These are phyloP conservation scores for Lacerta bilineata DNA, from an alignment of 2,797 vertebrate genomes.

Conservation along the genomic window DNA sequence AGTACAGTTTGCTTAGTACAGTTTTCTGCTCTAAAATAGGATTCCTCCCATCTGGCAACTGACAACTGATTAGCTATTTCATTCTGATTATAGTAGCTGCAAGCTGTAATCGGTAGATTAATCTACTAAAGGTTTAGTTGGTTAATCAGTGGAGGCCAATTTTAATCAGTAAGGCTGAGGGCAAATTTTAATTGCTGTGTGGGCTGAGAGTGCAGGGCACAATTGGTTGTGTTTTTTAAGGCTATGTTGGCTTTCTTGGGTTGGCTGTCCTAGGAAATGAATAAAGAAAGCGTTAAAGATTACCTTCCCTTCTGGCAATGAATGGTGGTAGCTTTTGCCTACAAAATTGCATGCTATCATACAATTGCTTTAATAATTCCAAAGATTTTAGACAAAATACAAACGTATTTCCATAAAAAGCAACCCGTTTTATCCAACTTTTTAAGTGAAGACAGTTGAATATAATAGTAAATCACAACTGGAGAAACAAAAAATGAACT, in stretches of 20 bases:
- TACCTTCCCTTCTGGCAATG: background rate
- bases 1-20: slow-evolving; percentile 5
- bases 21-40: slow-evolving; percentile 29
- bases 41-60: slow-evolving; percentile 20
- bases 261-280: background rate
- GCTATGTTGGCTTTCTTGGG: background rate
- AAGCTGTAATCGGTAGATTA: slow-evolving; percentile 33
- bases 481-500: background rate
- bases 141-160: slow-evolving; percentile 35
- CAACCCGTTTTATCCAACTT: too few species aligned
- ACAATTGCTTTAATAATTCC: background rate
- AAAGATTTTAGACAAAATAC: background rate
- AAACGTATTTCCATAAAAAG: too few species aligned
- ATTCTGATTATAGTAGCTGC: slow-evolving; percentile 26
- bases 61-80: slow-evolving; percentile 35
- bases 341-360: background rate
- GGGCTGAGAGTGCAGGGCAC: slow-evolving; percentile 4
- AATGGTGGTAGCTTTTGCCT: background rate
- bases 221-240: background rate
- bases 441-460: too few species aligned
- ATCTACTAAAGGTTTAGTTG: slow-evolving; percentile 38
- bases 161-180: slow-evolving; percentile 17
- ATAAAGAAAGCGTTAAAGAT: background rate
- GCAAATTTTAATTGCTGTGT: slow-evolving; percentile 39
- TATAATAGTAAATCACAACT: background rate